phyloP scores from a whole-genome alignment of 2,113 vertebrate genomes.

The Rhadina sibilatrix region DNA sequence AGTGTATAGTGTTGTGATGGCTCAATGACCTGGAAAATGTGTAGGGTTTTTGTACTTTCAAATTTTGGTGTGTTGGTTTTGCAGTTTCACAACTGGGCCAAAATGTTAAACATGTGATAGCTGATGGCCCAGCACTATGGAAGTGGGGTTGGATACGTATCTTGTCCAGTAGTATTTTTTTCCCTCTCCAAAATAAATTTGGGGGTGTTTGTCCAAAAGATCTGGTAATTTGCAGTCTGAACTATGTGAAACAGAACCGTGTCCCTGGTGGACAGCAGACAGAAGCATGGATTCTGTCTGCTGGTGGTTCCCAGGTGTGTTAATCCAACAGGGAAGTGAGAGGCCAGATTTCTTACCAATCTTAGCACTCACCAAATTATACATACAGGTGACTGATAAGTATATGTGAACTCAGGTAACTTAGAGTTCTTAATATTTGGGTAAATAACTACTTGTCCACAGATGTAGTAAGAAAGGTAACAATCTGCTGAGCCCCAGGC shows the following conservation, averaged over 20 bases:
- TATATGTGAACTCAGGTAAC: neutral
- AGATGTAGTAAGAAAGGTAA: neutral
- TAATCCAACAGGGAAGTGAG: neutral
- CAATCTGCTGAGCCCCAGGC: neutral
- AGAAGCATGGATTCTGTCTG: neutral
- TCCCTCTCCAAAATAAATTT: neutral
- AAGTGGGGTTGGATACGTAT: fast-evolving
- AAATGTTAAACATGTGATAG: neutral
- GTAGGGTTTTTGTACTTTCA: neutral
- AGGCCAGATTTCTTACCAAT: neutral
- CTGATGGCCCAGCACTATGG: neutral
- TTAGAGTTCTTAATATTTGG: neutral
- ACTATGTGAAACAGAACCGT: fast-evolving
- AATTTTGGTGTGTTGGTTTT: neutral
- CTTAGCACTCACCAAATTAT: neutral
- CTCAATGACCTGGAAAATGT: neutral
- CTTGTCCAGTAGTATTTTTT: neutral
- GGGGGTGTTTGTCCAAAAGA: neutral
- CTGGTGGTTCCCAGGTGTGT: neutral
- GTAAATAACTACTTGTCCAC: neutral
- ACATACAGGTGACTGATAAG: neutral
- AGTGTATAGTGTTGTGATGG: neutral
- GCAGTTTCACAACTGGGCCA: neutral
- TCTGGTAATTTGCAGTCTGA: neutral
- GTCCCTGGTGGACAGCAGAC: neutral